Conservation (phyloP, 2,113 vertebrate genomes). For the Collichthys lucidus region DNA sequence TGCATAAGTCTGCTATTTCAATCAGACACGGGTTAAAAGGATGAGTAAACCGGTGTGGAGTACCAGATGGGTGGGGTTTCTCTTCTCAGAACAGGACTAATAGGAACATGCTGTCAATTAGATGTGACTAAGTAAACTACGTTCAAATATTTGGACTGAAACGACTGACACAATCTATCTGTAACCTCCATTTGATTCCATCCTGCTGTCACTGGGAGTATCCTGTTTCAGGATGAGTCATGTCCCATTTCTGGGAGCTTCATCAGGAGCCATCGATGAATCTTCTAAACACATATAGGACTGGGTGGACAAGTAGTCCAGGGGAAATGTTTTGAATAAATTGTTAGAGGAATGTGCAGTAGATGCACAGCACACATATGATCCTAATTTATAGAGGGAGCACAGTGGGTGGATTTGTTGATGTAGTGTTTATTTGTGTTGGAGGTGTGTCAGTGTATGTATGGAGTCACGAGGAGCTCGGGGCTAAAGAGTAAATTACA, state of each 20-base stretch:
- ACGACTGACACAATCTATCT: not conserved
- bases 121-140: constrained; percentile 9
- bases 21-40: not conserved
- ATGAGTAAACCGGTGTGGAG: constrained; percentile 15
- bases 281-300: not conserved
- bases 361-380: constrained; percentile 1
- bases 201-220: constrained; percentile 8
- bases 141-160: constrained; percentile 17
- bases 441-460: constrained; percentile 13
- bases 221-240: constrained; percentile 47
- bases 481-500: constrained; percentile 3
- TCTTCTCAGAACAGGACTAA: not conserved
- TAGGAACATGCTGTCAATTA: constrained; percentile 6
- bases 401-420: constrained; percentile 16
- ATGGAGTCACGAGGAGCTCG: not conserved
- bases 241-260: not conserved
- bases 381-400: constrained; percentile 14
- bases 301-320: not conserved
- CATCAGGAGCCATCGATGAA: constrained; percentile 1
- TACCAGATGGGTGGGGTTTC: constrained; percentile 10
- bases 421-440: constrained; percentile 19
- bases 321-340: not conserved
- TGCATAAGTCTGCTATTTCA: constrained; percentile 3
- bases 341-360: not conserved
- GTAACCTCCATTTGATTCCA: constrained; percentile 1